Conservation (phyloP, 2,888 invertebrate species). For the Sabatieria punctata region DNA sequence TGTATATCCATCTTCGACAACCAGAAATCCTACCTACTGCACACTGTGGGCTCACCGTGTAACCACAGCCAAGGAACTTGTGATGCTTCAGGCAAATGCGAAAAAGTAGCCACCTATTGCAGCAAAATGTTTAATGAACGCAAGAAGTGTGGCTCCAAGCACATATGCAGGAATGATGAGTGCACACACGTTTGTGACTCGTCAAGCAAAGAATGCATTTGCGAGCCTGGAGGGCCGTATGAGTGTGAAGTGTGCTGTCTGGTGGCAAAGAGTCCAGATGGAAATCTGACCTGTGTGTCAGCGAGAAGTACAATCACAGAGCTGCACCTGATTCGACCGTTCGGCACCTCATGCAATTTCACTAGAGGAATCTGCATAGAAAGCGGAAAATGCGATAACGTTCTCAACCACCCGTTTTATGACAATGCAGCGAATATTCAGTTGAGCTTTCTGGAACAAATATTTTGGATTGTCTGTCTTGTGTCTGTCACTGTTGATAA, state of each 20-base stretch:
- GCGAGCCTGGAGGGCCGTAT: background rate
- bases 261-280: too few relatives aligned
- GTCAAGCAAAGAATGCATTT: background rate
- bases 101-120: background rate
- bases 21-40: background rate
- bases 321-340: background rate
- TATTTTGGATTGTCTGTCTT: too few relatives aligned
- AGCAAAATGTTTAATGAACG: background rate
- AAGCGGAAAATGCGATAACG: background rate
- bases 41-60: background rate
- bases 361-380: background rate
- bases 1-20: background rate
- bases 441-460: too few relatives aligned
- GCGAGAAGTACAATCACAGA: background rate
- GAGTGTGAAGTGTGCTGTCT: slow-evolving; percentile 3
- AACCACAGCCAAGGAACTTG: background rate
- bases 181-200: background rate
- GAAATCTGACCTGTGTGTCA: background rate
- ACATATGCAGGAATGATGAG: background rate
- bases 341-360: background rate
- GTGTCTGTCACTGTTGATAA: too few relatives aligned
- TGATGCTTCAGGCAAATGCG: background rate
- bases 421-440: background rate
- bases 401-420: background rate
- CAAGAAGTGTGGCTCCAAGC: background rate